These are phyloP conservation scores for Daktulosphaira vitifoliae DNA, from an alignment of 1,140 invertebrate genomes.

Conservation along the genomic window DNA sequence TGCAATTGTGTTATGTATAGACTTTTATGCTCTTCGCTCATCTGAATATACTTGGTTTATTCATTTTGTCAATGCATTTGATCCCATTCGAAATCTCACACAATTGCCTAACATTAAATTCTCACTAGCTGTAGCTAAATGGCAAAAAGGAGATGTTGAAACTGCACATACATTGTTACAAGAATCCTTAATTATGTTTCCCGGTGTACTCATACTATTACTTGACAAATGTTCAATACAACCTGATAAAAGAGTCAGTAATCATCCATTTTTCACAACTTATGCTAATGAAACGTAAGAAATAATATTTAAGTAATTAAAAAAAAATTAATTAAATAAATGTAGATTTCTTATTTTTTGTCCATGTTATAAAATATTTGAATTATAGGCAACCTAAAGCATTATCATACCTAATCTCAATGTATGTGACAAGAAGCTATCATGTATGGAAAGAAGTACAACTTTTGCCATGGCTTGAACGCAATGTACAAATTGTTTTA, in stretches of 20 bases:
- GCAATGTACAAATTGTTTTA: constrained; percentile 57
- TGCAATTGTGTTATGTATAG: constrained; percentile 68
- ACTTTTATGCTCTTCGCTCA: constrained; percentile 76
- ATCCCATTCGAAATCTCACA: constrained; percentile 55
- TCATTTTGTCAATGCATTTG: constrained; percentile 60
- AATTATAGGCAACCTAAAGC: constrained; percentile 53
- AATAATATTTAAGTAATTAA: not conserved
- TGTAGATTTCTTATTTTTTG: too few species aligned
- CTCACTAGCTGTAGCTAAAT: constrained; percentile 70
- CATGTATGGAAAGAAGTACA: constrained; percentile 71
- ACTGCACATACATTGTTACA: constrained; percentile 57
- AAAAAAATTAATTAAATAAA: not conserved
- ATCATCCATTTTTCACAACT: constrained; percentile 43
- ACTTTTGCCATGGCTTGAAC: constrained; percentile 68
- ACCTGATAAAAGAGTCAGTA: constrained; percentile 54
- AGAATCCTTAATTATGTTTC: constrained; percentile 75
- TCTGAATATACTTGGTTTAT: constrained; percentile 76
- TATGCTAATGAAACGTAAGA: constrained; percentile 40
- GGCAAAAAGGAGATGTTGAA: constrained; percentile 48
- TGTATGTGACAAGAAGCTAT: constrained; percentile 65
- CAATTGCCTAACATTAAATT: constrained; percentile 82
- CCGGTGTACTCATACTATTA: constrained; percentile 60
- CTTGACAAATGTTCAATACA: constrained; percentile 69
- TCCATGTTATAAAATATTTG: not conserved
- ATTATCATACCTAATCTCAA: constrained; percentile 58